These are phyloP conservation scores for Pteromalus puparum DNA, from an alignment of 1,140 invertebrate genomes.

Conservation along the genomic window DNA sequence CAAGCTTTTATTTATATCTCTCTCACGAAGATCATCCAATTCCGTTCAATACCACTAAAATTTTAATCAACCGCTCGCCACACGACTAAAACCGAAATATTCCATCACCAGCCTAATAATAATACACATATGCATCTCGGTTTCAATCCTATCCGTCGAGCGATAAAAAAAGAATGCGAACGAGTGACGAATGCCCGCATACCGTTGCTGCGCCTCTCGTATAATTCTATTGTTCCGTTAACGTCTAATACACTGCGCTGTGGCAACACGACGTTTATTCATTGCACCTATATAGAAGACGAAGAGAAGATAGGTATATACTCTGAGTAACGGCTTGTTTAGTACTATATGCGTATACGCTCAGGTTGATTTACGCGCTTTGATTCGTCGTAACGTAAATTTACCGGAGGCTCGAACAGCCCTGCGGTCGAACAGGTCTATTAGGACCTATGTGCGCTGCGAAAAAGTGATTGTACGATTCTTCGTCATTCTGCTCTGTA, in stretches of 20 bases:
- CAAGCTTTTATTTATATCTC: too few species aligned
- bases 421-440: neutral
- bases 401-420: slow-evolving; percentile 1
- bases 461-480: neutral
- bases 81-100: too few species aligned
- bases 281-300: neutral
- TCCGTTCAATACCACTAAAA: too few species aligned
- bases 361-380: slow-evolving; percentile 14
- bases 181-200: neutral
- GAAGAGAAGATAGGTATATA: neutral
- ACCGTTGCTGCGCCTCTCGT: neutral
- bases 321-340: slow-evolving; percentile 24
- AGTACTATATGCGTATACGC: neutral
- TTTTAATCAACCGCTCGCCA: too few species aligned
- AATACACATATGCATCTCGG: too few species aligned
- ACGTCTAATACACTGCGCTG: neutral
- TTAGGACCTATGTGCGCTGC: neutral
- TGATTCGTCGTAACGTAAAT: slow-evolving; percentile 32
- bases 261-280: neutral
- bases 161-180: neutral
- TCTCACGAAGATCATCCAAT: too few species aligned
- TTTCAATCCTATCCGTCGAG: too few species aligned
- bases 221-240: slow-evolving; percentile 23
- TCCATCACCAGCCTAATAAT: too few species aligned
- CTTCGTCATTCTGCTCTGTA: neutral